Conservation (phyloP, 2,113 vertebrate genomes). For the Hystrix brachyura region DNA sequence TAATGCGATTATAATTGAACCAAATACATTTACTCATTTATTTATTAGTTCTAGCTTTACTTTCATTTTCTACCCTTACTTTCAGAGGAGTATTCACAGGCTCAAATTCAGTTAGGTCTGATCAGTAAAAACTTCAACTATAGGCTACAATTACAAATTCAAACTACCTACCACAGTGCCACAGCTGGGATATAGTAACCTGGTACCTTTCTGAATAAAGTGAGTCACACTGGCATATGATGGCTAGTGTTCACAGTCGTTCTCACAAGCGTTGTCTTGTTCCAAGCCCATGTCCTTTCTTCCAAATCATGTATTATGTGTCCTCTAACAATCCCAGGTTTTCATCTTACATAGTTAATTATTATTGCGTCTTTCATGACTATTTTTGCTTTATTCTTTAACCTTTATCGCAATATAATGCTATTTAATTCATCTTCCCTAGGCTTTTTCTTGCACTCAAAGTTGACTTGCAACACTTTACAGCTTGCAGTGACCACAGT, state of each 20-base stretch:
- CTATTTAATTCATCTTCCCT: not conserved
- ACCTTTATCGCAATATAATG: not conserved
- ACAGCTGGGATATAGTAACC: not conserved
- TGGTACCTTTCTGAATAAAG: not conserved
- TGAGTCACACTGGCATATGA: not conserved
- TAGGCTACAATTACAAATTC: not conserved
- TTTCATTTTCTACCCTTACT: not conserved
- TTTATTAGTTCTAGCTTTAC: not conserved
- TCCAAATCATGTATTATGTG: not conserved
- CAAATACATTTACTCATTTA: not conserved
- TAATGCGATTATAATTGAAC: constrained; percentile 35
- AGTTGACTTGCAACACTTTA: not conserved
- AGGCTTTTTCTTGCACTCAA: not conserved
- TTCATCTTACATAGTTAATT: not conserved
- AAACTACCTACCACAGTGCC: not conserved
- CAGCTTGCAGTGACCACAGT: not conserved
- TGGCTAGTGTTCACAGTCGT: not conserved
- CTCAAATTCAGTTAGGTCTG: not conserved
- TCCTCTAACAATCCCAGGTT: not conserved
- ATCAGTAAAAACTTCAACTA: not conserved
- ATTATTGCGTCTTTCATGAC: not conserved
- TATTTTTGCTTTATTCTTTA: not conserved
- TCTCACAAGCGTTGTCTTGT: not conserved
- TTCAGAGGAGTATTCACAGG: not conserved
- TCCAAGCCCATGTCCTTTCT: not conserved